These are phyloP conservation scores for Neodontobutis hainanensis DNA, from an alignment of 2,113 vertebrate species.

Conservation along the genomic window DNA sequence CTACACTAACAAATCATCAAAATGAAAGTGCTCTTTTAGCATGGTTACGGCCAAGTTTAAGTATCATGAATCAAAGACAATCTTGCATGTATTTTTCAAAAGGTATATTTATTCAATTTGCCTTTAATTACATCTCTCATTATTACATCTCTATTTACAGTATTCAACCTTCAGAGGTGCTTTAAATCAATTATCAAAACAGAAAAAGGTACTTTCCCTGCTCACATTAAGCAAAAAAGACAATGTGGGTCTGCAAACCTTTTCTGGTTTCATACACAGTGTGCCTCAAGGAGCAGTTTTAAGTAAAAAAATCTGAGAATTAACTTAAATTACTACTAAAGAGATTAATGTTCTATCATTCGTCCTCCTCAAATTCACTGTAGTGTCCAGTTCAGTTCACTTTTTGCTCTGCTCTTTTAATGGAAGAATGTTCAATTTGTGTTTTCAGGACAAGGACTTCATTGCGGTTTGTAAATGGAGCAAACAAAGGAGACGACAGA, in stretches of 20 bases:
- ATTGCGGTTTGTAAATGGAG: not conserved
- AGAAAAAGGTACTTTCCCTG: slow-evolving; percentile 18
- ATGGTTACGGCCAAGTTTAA: too few species aligned
- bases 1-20: too few species aligned
- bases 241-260: slow-evolving; percentile 14
- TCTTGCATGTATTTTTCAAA: slow-evolving; percentile 48
- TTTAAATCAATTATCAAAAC: slow-evolving; percentile 47
- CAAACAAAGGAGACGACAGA: not conserved
- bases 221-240: slow-evolving; percentile 10
- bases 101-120: slow-evolving; percentile 65
- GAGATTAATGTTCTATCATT: too few species aligned
- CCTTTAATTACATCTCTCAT: slow-evolving; percentile 73
- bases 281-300: not conserved
- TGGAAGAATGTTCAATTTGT: too few species aligned
- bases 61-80: too few species aligned
- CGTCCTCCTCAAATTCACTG: too few species aligned
- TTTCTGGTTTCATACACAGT: slow-evolving; percentile 12
- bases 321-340: too few species aligned
- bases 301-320: too few species aligned
- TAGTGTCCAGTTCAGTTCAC: too few species aligned
- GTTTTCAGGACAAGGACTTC: not conserved
- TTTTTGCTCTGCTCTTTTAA: too few species aligned
- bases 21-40: too few species aligned
- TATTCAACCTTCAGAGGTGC: slow-evolving; percentile 36
- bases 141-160: slow-evolving; percentile 77